Base-by-base conservation (phyloP, 2,113 vertebrate genomes). In the Ellobius talpinus region DNA sequence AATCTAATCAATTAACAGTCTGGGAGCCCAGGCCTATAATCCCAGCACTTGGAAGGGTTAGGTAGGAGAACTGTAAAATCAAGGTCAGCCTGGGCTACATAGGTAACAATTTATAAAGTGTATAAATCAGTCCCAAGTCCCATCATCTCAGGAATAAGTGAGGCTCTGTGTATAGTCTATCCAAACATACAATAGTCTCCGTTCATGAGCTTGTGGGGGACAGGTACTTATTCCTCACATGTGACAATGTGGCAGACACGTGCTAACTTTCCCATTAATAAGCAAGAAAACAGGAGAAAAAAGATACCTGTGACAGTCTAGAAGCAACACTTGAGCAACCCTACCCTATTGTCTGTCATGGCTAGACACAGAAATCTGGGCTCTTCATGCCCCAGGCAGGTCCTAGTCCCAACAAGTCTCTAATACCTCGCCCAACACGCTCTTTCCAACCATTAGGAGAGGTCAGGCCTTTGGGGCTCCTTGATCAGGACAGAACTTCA, bases 311-410 rank as follows among this genome's bases (percentile, higher is more conserved):
- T 1, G 16, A 45, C n/a, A 82, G 39, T 12, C 23, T 42, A 52
- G 39, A 39, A 7, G 4, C 26, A 55, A 11, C 7, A 1, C 0
- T 63, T 24, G 26, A 21, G 12, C 42, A 26, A 24, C 8, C 31
- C 50, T 10, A n/a, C 10, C 16, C 33, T 65, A 26, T 58, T 68
- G 29, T 77, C 68, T 16, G 52, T 19, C 11, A 17, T 7, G 19
- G n/a, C 29, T 47, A 88, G 68, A 70, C 26, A 90, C 17, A n/a
- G 77, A 42, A 45, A 4, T 2, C 5, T 29, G 16, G n/a, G 17
- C 7, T 52, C 58, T 0, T 55, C 8, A 24, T 6, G 19, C 24
- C 7, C 8, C 0, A 12, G 19, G 45, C 9, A 1, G 1, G 33
- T 26, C 58, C n/a, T 39, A 76, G 36, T 63, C n/a, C 84, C 52